A percentile compares a stretch with the other conserved stretches of the same genome.
These are phyloP conservation scores for Molossus alvarezi DNA, from an alignment of 2,797 vertebrate species.

Conservation along the genomic window DNA sequence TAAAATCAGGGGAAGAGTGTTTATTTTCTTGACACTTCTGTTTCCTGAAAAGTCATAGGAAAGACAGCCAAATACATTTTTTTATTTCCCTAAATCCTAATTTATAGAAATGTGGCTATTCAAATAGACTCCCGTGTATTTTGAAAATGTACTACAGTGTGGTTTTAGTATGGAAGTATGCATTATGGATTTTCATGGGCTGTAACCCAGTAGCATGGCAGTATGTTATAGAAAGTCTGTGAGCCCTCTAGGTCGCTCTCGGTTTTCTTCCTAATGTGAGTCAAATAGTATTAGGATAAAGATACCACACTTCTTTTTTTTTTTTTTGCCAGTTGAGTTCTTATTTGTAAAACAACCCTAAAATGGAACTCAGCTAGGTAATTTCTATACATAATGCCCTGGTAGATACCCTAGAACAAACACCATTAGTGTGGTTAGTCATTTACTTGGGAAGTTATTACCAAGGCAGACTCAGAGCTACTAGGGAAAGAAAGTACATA, in stretches of 20 bases:
- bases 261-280: conserved; percentile 13
- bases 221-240: neutral
- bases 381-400: conserved; percentile 13
- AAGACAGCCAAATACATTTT: conserved; percentile 48
- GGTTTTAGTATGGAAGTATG: neutral
- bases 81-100: conserved; percentile 28
- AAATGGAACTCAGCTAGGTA: conserved; percentile 27
- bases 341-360: conserved; percentile 68
- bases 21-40: conserved; percentile 43
- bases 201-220: neutral
- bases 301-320: neutral
- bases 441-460: conserved; percentile 60
- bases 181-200: neutral
- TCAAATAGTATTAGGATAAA: conserved; percentile 46
- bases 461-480: neutral
- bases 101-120: conserved; percentile 50
- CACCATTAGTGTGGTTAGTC: conserved; percentile 45
- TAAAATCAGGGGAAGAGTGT: conserved; percentile 33
- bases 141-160: neutral
- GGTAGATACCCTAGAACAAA: conserved; percentile 58
- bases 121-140: neutral
- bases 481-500: neutral
- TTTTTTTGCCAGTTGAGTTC: conserved; percentile 51
- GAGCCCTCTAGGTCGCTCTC: neutral
- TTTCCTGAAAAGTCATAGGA: conserved; percentile 41